Conservation (phyloP, 2,113 vertebrate genomes). For the Salvator merianae region DNA sequence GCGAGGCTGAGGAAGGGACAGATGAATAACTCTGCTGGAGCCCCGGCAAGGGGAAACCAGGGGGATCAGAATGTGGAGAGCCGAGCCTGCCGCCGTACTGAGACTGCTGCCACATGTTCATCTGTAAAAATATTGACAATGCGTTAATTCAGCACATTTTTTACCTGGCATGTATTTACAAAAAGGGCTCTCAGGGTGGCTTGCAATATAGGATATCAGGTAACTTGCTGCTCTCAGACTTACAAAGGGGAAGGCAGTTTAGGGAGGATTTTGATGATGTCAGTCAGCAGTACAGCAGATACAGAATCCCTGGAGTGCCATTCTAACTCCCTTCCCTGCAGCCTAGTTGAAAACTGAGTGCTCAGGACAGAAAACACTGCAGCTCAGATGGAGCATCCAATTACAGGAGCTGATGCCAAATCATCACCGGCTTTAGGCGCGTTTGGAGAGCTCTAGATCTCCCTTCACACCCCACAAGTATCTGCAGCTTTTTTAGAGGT, state of each 20-base stretch:
- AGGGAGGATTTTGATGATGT: no score
- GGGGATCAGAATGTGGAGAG: constrained; percentile 63
- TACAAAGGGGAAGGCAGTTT: no score
- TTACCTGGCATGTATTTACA: not conserved
- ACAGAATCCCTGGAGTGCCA: no score
- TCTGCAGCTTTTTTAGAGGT: no score
- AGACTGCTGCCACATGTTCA: constrained; percentile 78
- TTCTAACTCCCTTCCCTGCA: no score
- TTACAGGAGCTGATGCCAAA: fast-evolving
- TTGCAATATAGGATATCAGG: not conserved
- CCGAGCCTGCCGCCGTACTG: constrained; percentile 65
- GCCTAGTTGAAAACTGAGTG: not conserved
- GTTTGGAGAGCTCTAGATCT: not conserved
- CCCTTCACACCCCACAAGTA: not conserved
- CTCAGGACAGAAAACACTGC: no score
- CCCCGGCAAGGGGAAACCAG: constrained; percentile 35
- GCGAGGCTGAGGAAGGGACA: constrained; percentile 33
- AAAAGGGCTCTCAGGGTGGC: not conserved
- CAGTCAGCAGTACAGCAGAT: no score
- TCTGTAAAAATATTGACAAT: constrained; percentile 61
- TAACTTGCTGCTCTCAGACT: no score
- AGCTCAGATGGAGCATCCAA: no score
- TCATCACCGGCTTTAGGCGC: fast-evolving
- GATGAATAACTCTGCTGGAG: constrained; percentile 50
- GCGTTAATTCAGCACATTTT: not conserved